Evolutionary conservation across 2,797 vertebrate species (phyloP).

Genomic region (Muscicapa striata): DNA sequence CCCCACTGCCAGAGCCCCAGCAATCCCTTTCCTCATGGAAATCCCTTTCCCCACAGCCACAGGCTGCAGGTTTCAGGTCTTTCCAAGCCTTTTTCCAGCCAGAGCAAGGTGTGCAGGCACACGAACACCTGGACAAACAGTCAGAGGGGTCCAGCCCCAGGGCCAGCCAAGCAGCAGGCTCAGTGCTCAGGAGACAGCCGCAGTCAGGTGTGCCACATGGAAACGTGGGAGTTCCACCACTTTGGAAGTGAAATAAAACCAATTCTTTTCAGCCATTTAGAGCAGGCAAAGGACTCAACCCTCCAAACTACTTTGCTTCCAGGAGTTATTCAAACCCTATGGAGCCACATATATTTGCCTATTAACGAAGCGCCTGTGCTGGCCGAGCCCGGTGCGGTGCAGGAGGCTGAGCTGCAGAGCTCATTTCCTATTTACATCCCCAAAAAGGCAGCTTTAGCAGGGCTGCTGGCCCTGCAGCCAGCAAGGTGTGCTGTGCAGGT

Average conservation of each 20-base stretch:
- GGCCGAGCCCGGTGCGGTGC: background rate
- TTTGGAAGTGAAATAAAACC: background rate
- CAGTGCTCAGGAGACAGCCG: fast-evolving
- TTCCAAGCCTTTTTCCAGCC: background rate
- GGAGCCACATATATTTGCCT: slow-evolving; percentile 61
- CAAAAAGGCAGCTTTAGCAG: background rate
- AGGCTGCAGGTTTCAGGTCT: background rate
- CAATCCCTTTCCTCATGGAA: background rate
- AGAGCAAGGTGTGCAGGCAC: background rate
- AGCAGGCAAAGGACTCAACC: slow-evolving; percentile 1
- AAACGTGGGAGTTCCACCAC: background rate
- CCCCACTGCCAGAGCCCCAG: background rate
- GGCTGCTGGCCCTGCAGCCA: background rate
- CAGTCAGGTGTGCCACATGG: background rate
- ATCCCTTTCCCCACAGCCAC: background rate
- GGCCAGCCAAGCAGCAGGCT: background rate
- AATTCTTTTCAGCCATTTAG: background rate
- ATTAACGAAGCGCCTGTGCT: slow-evolving; percentile 2
- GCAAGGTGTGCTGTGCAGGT: slow-evolving; percentile 22
- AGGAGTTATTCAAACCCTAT: slow-evolving; percentile 18
- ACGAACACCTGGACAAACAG: background rate
- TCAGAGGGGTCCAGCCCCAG: background rate
- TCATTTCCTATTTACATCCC: slow-evolving; percentile 38
- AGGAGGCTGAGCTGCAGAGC: slow-evolving; percentile 1
- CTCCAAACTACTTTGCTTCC: slow-evolving; percentile 12